Evolutionary conservation across 2,888 invertebrate species (phyloP).

Genomic region (Sympetrum striolatum): DNA sequence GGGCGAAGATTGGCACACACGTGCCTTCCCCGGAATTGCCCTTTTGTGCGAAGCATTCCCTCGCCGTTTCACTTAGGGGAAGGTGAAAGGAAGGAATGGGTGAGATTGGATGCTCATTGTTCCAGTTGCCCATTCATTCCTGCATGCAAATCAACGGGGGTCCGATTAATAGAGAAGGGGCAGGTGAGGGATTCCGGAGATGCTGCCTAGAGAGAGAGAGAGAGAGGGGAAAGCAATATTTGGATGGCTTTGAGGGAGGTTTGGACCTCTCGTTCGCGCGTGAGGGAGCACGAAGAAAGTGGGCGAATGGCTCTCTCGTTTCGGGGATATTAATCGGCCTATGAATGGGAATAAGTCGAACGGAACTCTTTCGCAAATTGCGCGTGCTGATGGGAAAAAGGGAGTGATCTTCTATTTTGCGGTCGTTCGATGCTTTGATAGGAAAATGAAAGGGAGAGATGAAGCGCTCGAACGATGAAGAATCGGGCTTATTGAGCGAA

Average conservation of each 20-base stretch:
- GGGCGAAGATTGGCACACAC: background rate
- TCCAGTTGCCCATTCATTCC: constrained; percentile 33
- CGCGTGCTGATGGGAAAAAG: background rate
- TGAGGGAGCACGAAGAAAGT: background rate
- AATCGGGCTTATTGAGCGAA: no score
- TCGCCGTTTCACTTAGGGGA: background rate
- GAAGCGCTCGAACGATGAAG: no score
- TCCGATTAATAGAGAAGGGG: background rate
- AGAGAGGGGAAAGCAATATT: background rate
- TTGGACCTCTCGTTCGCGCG: background rate
- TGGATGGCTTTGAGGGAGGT: background rate
- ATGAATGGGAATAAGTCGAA: background rate
- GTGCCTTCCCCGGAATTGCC: background rate
- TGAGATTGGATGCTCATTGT: constrained; percentile 35
- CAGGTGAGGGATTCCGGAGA: background rate
- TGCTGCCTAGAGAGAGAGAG: background rate
- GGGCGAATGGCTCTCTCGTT: background rate
- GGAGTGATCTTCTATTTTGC: background rate
- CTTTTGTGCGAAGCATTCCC: background rate
- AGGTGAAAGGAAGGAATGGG: background rate
- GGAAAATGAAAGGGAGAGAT: no score
- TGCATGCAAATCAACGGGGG: constrained; percentile 8
- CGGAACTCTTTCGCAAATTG: background rate
- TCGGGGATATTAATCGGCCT: background rate
- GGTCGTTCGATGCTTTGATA: no score